Base-by-base conservation (phyloP, 2,888 invertebrate genomes). In the Morpho helenor region DNA sequence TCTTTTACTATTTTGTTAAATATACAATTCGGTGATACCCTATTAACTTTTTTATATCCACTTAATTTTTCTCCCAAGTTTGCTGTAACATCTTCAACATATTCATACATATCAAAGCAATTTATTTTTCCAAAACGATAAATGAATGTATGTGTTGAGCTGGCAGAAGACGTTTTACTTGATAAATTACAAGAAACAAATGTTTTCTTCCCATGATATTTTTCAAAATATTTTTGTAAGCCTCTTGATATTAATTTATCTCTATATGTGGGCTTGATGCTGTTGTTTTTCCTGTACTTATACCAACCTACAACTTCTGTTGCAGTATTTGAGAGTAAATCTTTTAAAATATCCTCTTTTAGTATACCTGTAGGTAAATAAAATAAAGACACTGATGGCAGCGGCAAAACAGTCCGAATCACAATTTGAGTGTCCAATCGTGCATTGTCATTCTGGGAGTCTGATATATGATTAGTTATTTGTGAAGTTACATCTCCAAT, bases 241-340 rank as follows among this genome's bases (percentile, higher is more conserved):
- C 93, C 92, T 76, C 92, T 93, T 54, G 94, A 93, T 64, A 94
- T 84, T 63, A 93, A 75, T 79, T 92, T 93, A 66, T 94, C 94
- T 60, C 93, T 80, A 62, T 94, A 84, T 2, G 93, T 93, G n/a
- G 92, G 91, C 66, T 87, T 89, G 39, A 93, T 83, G 48, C 80
- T 84, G 51, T 85, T 84, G 55, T 91, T 89, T 65, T 88, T 87
- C 64, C 93, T 90, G 70, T 92, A 94, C 75, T 92, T 93, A 73
- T 93, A 94, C 94, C 94, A 94, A 31, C 94, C 94, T 8, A 94
- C 92, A 23, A 94, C 91, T 79, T 92, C 91, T 66, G 82, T 87
- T 23, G 91, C 87, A 60, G 90, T 86, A 59, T 82, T 82, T 2
- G 91, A 87, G 10, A 94, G 73, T 59, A 94, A 80, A 7, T 84